Conservation (phyloP, 2,888 invertebrate genomes). For the Hydroisotoma schaefferi region DNA sequence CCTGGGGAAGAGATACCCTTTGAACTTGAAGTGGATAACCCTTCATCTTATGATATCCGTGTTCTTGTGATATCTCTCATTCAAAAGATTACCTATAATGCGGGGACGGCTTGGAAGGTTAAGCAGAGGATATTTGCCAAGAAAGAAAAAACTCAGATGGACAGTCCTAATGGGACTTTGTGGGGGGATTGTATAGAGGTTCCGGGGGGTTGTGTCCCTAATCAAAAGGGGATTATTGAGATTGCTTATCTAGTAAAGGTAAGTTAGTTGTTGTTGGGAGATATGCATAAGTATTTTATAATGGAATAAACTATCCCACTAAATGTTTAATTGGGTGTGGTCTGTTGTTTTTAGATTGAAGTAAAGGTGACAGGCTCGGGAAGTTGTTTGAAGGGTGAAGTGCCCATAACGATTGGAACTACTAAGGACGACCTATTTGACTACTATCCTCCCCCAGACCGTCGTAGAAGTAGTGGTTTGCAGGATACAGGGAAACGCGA, state of each 20-base stretch:
- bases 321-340: background rate
- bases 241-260: conserved; percentile 9
- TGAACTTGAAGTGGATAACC: conserved; percentile 15
- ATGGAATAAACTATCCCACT: too few relatives aligned
- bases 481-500: background rate
- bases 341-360: conserved; percentile 1
- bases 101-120: background rate
- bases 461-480: background rate
- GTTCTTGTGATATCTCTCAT: conserved; percentile 6
- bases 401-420: conserved; percentile 11
- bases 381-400: conserved; percentile 7
- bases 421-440: too few relatives aligned
- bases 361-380: conserved; percentile 1
- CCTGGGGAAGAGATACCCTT: conserved; percentile 20
- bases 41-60: conserved; percentile 8
- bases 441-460: too few relatives aligned
- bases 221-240: conserved; percentile 13
- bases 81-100: conserved; percentile 9
- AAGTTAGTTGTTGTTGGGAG: background rate
- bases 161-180: conserved; percentile 13
- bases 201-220: background rate
- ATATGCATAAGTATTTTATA: too few relatives aligned
- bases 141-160: background rate
- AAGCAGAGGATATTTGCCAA: background rate
- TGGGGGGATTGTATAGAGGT: conserved; percentile 7